A percentile compares a stretch with the other conserved stretches of the same genome.
Conservation (phyloP, 2,888 invertebrate genomes). For the Dryomyza anilis region DNA sequence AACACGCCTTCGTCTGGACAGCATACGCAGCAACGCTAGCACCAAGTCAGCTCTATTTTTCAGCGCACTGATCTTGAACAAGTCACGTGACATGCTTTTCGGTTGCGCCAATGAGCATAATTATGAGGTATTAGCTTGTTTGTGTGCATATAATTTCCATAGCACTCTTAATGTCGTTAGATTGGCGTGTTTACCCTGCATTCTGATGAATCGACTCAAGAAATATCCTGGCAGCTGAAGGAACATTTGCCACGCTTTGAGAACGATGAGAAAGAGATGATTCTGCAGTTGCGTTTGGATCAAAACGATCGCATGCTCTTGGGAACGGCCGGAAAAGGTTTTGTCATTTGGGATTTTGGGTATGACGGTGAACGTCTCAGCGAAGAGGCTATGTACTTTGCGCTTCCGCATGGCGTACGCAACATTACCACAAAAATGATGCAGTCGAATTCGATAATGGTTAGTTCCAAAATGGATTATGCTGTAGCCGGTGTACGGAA, state of each 20-base stretch:
- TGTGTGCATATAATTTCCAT: background rate
- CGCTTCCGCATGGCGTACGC: constrained; percentile 83
- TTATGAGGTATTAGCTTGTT: constrained; percentile 64
- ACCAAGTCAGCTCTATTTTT: constrained; percentile 48
- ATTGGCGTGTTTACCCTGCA: constrained; percentile 42
- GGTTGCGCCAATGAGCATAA: constrained; percentile 72
- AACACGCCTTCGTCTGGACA: constrained; percentile 71
- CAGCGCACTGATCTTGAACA: constrained; percentile 71
- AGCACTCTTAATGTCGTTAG: constrained; percentile 23
- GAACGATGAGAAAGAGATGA: constrained; percentile 75
- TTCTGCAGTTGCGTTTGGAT: constrained; percentile 83
- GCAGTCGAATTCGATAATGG: constrained; percentile 87
- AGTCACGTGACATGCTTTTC: constrained; percentile 70
- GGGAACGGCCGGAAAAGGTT: constrained; percentile 84
- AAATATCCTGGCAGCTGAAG: constrained; percentile 66
- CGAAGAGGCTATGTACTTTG: constrained; percentile 69
- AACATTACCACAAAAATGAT: constrained; percentile 93
- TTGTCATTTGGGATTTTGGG: constrained; percentile 80
- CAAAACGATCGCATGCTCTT: constrained; percentile 80
- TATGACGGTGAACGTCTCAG: constrained; percentile 59
- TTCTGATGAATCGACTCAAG: constrained; percentile 27
- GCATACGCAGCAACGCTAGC: constrained; percentile 58
- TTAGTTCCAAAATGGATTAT: constrained; percentile 88
- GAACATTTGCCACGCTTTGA: constrained; percentile 69
- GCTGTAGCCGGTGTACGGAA: constrained; percentile 96